These are phyloP conservation scores for Phymastichus coffea DNA, from an alignment of 1,140 invertebrate genomes.

Conservation along the genomic window DNA sequence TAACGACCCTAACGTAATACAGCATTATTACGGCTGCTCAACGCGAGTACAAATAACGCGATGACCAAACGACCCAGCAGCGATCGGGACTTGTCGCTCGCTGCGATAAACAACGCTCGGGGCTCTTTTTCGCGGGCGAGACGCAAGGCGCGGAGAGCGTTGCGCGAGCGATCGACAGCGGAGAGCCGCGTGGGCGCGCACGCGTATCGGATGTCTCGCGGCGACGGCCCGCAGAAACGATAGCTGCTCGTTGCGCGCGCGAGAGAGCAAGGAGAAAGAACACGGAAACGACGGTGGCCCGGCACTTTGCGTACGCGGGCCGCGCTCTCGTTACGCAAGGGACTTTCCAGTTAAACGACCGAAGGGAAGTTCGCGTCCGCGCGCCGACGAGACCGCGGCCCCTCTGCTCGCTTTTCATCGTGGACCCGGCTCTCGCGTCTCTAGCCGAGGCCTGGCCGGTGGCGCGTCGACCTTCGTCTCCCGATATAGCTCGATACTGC, in stretches of 20 bases:
- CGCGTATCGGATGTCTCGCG: constrained; percentile 10
- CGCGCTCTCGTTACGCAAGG: constrained; percentile 44
- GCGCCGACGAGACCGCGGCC: constrained; percentile 18
- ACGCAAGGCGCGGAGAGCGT: neutral
- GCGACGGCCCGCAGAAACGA: neutral
- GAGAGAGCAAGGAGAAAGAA: constrained; percentile 36
- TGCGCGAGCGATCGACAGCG: neutral
- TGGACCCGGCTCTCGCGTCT: no score
- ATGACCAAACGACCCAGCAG: no score
- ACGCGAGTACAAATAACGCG: no score
- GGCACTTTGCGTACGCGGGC: constrained; percentile 26
- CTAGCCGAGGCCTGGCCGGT: no score
- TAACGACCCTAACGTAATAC: no score
- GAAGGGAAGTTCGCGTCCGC: constrained; percentile 29
- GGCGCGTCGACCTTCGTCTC: no score
- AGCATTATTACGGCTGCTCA: no score
- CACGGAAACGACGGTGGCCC: constrained; percentile 48
- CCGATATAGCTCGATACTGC: no score
- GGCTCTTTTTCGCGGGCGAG: no score
- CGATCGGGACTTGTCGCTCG: no score
- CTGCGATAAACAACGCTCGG: no score
- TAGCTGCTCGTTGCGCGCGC: constrained; percentile 18
- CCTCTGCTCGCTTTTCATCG: no score
- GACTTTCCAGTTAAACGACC: constrained; percentile 43
- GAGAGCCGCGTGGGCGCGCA: neutral